Evolutionary conservation across 2,113 vertebrate species (phyloP), one percentile per base, ranked within the genome.

Genomic region (Poeciliopsis turrubarensis): DNA sequence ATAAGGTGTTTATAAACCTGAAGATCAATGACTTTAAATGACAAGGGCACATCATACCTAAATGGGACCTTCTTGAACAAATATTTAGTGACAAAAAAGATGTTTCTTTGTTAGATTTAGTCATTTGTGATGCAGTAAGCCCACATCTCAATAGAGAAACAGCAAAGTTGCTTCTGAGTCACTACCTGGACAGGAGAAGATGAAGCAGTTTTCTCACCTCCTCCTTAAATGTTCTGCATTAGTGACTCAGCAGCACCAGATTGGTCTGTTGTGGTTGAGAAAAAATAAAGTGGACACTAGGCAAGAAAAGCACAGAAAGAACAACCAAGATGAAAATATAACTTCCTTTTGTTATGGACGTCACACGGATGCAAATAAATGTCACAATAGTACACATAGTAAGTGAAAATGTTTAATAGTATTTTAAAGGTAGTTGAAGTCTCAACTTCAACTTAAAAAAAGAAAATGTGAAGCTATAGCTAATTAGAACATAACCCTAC

Each of bases 181-280:
- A 80, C 61, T 57, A 65, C 5, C 25, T 19, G 64, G 69, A 60
- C 41, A 54, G 0, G 61, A 69, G n/a, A 54, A 70, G 32, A 32
- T 11, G 64, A 37, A 65, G 64, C 61, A 5, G 30, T 76, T 84
- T 83, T 89, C 85, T 74, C 82, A 83, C 85, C 77, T 77, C 84
- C 79, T 72, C 78, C 78, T 81, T 80, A 73, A 73, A 89, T 81
- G 82, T 87, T 81, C 73, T 70, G 14, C 61, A 67, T 25, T 64
- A 14, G 54, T 77, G 65, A 66, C 72, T 86, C 62, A 68, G 66
- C 70, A 65, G n/a, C 68, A 41, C 22, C n/a, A 65, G 68, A 74
- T 1, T 13, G 5, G 68, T 75, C 17, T 70, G 44, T 27, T 41
- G 31, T 25, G 15, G 37, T 73, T 26, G 41, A 60, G 39, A 34